These are phyloP conservation scores for Eupeodes corollae DNA, from an alignment of 1,140 invertebrate genomes.

Conservation along the genomic window DNA sequence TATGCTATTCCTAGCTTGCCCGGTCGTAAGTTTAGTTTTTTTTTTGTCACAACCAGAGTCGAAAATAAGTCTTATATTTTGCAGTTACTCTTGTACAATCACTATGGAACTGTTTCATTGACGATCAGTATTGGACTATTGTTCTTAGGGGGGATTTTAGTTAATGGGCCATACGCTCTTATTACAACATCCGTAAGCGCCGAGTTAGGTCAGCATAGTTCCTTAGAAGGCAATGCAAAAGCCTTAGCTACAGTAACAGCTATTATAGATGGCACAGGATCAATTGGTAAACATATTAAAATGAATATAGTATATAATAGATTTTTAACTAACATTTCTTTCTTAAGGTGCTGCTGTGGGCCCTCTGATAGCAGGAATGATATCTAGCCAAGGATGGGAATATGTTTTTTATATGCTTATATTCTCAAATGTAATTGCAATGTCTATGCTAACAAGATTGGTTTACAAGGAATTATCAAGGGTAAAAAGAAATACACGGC, in stretches of 20 bases:
- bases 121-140: constrained; percentile 57
- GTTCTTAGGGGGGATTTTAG: constrained; percentile 65
- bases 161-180: constrained; percentile 91
- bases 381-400: constrained; percentile 62
- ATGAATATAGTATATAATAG: background rate
- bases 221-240: constrained; percentile 71
- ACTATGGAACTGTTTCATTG: constrained; percentile 51
- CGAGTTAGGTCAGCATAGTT: constrained; percentile 75
- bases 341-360: constrained; percentile 65
- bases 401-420: constrained; percentile 91
- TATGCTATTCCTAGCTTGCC: constrained; percentile 72
- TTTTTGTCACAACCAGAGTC: constrained; percentile 1
- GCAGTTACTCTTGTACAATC: constrained; percentile 70
- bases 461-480: constrained; percentile 24
- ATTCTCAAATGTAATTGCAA: constrained; percentile 63
- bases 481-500: constrained; percentile 19
- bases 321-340: background rate
- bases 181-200: constrained; percentile 94
- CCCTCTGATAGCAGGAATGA: constrained; percentile 77
- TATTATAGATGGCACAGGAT: constrained; percentile 94
- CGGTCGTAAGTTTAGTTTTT: constrained; percentile 53
- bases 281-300: constrained; percentile 49
- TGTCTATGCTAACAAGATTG: constrained; percentile 50
- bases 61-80: constrained; percentile 7
- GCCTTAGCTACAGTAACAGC: constrained; percentile 91